phyloP scores from a whole-genome alignment of 1,140 invertebrate genomes.

The Zaprionus africanus region DNA sequence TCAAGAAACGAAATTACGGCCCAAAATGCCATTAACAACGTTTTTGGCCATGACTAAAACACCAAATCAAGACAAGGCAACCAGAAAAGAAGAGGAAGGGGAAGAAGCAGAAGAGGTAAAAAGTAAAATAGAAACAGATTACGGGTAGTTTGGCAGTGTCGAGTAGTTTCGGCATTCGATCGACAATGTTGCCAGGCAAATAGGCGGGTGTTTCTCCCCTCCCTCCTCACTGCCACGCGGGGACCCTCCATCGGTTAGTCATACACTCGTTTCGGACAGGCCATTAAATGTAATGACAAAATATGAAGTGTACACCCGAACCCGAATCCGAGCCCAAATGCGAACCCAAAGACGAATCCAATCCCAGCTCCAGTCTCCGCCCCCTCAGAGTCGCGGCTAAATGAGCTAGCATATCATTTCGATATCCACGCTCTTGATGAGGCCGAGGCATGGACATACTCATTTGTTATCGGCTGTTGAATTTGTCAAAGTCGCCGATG shows the following conservation, averaged over 20 bases:
- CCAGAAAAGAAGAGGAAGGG: background rate
- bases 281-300: constrained; percentile 79
- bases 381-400: constrained; percentile 19
- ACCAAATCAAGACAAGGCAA: constrained; percentile 3
- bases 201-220: constrained; percentile 48
- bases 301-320: constrained; percentile 43
- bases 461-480: constrained; percentile 40
- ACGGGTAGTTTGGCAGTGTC: constrained; percentile 23
- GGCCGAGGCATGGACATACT: constrained; percentile 32
- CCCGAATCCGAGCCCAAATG: background rate
- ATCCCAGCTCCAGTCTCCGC: background rate
- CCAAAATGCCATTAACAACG: constrained; percentile 70
- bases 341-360: background rate
- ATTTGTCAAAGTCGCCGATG: constrained; percentile 57
- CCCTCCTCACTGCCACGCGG: background rate
- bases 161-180: constrained; percentile 21
- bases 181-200: constrained; percentile 32
- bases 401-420: constrained; percentile 46
- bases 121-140: constrained; percentile 17
- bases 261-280: constrained; percentile 42
- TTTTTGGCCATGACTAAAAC: constrained; percentile 50
- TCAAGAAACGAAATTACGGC: constrained; percentile 63
- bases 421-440: constrained; percentile 31
- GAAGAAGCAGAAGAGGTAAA: background rate
- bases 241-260: background rate